These are phyloP conservation scores for Tanytarsus gracilentus DNA, from an alignment of 2,888 invertebrate species.

Conservation along the genomic window DNA sequence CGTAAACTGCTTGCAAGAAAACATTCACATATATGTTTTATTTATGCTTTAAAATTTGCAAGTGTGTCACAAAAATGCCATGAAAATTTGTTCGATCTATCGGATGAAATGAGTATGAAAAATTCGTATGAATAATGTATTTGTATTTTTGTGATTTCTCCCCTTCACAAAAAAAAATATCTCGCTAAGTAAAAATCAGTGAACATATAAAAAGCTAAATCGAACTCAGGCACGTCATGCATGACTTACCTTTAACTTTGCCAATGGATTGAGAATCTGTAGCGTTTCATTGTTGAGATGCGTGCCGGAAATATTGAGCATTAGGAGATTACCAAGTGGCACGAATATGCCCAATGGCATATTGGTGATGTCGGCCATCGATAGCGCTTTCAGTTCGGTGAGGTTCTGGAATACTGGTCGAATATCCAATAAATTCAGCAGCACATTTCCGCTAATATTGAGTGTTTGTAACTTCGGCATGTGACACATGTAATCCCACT, in stretches of 20 bases:
- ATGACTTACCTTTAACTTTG: slow-evolving; percentile 40
- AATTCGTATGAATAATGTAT: not conserved
- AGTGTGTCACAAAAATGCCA: slow-evolving; percentile 18
- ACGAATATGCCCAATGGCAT: slow-evolving; percentile 42
- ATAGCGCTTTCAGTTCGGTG: slow-evolving; percentile 40
- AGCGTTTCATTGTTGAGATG: slow-evolving; percentile 47
- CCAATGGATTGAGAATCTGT: slow-evolving; percentile 43
- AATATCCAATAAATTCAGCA: slow-evolving; percentile 42
- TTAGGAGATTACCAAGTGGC: slow-evolving; percentile 47
- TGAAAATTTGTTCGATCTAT: slow-evolving; percentile 4
- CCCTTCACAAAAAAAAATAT: not conserved
- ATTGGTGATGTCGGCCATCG: slow-evolving; percentile 37
- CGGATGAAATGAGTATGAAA: not conserved
- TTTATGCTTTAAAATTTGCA: not conserved
- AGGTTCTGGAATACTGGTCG: slow-evolving; percentile 42
- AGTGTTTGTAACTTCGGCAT: slow-evolving; percentile 50
- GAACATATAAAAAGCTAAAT: no score
- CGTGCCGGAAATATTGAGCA: slow-evolving; percentile 66
- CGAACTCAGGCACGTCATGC: not conserved
- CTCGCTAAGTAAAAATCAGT: no score
- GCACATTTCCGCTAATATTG: slow-evolving; percentile 58
- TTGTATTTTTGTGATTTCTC: not conserved
- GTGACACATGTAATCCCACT: slow-evolving; percentile 47
- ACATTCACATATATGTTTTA: not conserved
- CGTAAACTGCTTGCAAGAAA: not conserved